Percentiles rank a stretch among this genome's conserved stretches.
These are phyloP conservation scores for Hyles vespertilio DNA, from an alignment of 1,140 invertebrate species.

Conservation along the genomic window DNA sequence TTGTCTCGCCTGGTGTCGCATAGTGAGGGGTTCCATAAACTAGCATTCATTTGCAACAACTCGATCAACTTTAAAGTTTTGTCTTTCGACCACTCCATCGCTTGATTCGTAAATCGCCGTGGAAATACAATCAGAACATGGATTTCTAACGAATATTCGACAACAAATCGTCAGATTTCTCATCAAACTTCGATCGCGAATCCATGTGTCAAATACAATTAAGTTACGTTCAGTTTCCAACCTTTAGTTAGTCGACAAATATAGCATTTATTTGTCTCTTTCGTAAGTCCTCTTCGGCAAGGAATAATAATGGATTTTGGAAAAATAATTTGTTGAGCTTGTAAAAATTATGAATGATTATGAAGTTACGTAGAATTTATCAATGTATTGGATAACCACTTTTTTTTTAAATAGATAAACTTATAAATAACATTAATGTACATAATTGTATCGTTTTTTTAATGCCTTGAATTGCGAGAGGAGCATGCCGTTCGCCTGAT, in stretches of 20 bases:
- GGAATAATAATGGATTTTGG: too few species aligned
- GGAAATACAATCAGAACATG: constrained; percentile 38
- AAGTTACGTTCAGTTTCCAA: not conserved
- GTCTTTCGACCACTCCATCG: constrained; percentile 68
- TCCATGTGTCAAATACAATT: not conserved
- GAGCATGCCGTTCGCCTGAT: too few species aligned
- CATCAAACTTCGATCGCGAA: constrained; percentile 23
- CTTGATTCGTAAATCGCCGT: constrained; percentile 27
- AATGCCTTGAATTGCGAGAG: too few species aligned
- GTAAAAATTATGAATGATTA: too few species aligned
- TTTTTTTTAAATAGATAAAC: too few species aligned
- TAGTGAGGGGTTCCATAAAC: constrained; percentile 59
- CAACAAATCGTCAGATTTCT: constrained; percentile 56
- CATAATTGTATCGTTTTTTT: too few species aligned
- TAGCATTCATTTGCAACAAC: constrained; percentile 58
- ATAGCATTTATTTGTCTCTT: not conserved
- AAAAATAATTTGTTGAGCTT: too few species aligned
- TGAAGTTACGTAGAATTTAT: too few species aligned
- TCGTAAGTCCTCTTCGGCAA: too few species aligned
- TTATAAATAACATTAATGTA: too few species aligned
- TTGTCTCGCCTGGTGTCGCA: constrained; percentile 62
- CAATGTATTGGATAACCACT: too few species aligned
- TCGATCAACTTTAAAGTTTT: constrained; percentile 65
- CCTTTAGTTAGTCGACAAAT: too few species aligned
- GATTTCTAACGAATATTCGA: constrained; percentile 21